phyloP scores from a whole-genome alignment of 2,113 vertebrate genomes.

The Cottus gobio region DNA sequence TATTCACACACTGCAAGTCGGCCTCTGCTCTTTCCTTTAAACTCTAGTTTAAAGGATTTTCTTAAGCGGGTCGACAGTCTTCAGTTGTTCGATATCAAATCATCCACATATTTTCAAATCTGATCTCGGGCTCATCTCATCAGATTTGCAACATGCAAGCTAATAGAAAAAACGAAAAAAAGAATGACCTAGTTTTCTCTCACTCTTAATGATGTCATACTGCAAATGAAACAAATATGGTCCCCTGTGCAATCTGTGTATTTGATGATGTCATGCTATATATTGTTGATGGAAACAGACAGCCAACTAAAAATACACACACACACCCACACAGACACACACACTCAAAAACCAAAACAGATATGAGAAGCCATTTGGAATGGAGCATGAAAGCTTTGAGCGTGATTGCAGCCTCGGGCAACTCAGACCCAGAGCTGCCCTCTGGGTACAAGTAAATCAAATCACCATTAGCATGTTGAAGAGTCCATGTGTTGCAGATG shows the following conservation, averaged over 20 bases:
- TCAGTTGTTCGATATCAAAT: not conserved
- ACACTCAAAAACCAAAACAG: not conserved
- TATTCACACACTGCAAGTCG: too few relatives aligned
- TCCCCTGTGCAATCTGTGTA: not conserved
- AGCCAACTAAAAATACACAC: not conserved
- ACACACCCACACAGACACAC: not conserved
- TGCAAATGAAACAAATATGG: not conserved
- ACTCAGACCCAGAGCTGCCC: slow-evolving; percentile 45
- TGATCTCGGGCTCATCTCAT: slow-evolving; percentile 6
- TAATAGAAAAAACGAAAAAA: not conserved
- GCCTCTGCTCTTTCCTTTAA: too few relatives aligned
- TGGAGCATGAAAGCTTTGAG: slow-evolving; percentile 31
- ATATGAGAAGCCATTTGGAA: slow-evolving; percentile 14
- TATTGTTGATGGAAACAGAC: not conserved
- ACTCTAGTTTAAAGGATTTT: too few relatives aligned
- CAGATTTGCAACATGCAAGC: not conserved
- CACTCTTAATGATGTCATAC: not conserved
- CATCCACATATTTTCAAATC: not conserved
- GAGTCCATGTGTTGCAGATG: slow-evolving; percentile 49
- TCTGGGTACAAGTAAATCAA: slow-evolving; percentile 67
- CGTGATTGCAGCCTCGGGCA: slow-evolving; percentile 43
- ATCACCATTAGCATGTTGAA: slow-evolving; percentile 48
- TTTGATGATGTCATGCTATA: not conserved
- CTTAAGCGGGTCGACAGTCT: not conserved
- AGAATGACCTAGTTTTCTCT: not conserved